Base-by-base conservation (phyloP, 2,888 invertebrate species). In the Phasia obesa region DNA sequence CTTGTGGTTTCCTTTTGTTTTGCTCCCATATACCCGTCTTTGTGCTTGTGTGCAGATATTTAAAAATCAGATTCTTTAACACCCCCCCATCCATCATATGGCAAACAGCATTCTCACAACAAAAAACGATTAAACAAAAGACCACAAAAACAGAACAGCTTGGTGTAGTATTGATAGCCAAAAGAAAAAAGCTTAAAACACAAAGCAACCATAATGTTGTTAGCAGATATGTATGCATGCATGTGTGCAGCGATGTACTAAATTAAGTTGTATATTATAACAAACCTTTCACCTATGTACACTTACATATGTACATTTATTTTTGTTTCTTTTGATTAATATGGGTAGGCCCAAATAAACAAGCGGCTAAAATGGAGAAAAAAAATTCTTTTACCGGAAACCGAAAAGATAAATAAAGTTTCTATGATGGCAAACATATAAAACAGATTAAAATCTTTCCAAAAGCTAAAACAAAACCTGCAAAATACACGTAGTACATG, bases 211-310 rank as follows among this genome's bases (percentile, higher is more conserved):
- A 17, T 55, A 55, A 55, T 27, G 42, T 25, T 69, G 17, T 53
- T 38, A 55, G n/a, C n/a, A n/a, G n/a, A n/a, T n/a, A n/a, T n/a
- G 27, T 57, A 59, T 42, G 15, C 2, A n/a, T n/a, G 35, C 2
- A 11, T 31, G 31, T 31, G 11, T 42, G 42, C 3, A 49, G 47
- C 57, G 5, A 17, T 7, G 60, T 51, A 15, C 27, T 57, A 65
- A 76, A 76, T 59, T 67, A 67, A 76, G 49, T 59, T 59, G 69
- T 69, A 69, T 77, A 31, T 60, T 60, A 9, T 55, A 77, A 53
- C 17, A 67, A 60, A 15, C 23, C 13, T n/a, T 67, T 23, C 27
- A 27, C 27, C n/a, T 51, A 21, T n/a, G 25, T 9, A 65, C n/a
- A 6, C 1, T 6, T 21, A 23, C n/a, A n/a, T n/a, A n/a, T n/a